These are phyloP conservation scores for Streblospio benedicti DNA, from an alignment of 1,140 invertebrate genomes.

Conservation along the genomic window DNA sequence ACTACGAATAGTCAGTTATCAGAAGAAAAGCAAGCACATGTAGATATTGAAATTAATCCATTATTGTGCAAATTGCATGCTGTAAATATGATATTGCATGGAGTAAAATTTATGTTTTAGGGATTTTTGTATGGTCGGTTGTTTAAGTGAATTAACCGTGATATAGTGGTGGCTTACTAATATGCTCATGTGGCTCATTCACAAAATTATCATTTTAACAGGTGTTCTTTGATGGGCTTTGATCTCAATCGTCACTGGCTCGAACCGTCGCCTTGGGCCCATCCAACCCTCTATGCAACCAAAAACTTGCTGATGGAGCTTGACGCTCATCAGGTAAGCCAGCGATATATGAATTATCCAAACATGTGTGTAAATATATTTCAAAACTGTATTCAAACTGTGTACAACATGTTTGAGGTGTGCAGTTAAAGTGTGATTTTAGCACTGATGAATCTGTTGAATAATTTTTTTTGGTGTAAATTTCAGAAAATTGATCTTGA, in stretches of 20 bases:
- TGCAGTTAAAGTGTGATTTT: background rate
- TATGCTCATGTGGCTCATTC: no score
- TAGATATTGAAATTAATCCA: no score
- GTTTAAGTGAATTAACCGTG: no score
- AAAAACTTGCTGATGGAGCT: slow-evolving; percentile 65
- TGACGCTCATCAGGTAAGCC: slow-evolving; percentile 42
- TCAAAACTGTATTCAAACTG: no score
- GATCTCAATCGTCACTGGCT: slow-evolving; percentile 89
- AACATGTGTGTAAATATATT: no score
- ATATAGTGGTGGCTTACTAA: no score
- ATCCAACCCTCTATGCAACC: slow-evolving; percentile 76
- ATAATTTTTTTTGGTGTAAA: background rate
- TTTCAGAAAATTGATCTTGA: slow-evolving; percentile 69
- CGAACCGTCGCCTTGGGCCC: slow-evolving; percentile 74
- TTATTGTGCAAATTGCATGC: no score
- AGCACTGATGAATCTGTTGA: background rate
- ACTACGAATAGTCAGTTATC: no score
- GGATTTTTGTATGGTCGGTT: no score
- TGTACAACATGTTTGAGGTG: background rate
- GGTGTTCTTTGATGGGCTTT: slow-evolving; percentile 78
- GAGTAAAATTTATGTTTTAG: no score
- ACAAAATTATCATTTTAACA: slow-evolving; percentile 33
- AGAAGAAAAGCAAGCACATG: no score
- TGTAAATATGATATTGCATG: no score
- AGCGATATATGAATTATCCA: slow-evolving; percentile 18